Percentiles rank a stretch among this genome's conserved stretches.
These are phyloP conservation scores for Torymus auratus DNA, from an alignment of 2,888 invertebrate species.

Conservation along the genomic window DNA sequence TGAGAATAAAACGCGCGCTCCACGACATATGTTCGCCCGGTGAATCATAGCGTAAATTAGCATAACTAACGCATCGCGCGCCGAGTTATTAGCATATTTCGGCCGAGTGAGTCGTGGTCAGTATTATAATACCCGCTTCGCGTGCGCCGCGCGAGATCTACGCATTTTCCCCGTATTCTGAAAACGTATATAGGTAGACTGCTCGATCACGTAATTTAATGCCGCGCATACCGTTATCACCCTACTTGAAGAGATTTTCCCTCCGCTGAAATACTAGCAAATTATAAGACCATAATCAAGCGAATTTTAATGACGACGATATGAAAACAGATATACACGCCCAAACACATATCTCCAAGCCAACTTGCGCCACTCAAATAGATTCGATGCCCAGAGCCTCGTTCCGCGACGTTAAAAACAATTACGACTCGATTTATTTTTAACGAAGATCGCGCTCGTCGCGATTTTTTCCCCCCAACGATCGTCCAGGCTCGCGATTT, in stretches of 20 bases:
- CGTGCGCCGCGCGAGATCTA: background rate
- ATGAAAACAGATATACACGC: background rate
- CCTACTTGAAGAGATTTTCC: too few species aligned
- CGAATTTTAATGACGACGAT: too few species aligned
- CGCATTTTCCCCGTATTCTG: background rate
- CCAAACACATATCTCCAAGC: background rate
- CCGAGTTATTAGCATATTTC: slow-evolving; percentile 71
- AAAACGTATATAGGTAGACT: too few species aligned
- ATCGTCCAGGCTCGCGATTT: slow-evolving; percentile 32
- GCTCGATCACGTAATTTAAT: too few species aligned
- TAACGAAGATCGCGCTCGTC: slow-evolving; percentile 39
- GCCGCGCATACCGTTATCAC: too few species aligned
- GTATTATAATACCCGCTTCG: background rate
- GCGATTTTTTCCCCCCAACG: slow-evolving; percentile 18
- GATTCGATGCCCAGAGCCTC: background rate
- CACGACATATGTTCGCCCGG: slow-evolving; percentile 69
- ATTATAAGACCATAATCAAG: too few species aligned
- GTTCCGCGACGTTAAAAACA: slow-evolving; percentile 31
- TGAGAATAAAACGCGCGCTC: slow-evolving; percentile 65
- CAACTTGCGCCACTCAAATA: background rate
- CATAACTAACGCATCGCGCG: slow-evolving; percentile 68
- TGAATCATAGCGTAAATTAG: slow-evolving; percentile 73
- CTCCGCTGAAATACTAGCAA: too few species aligned
- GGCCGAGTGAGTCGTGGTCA: too few species aligned
- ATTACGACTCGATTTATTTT: slow-evolving; percentile 52